Conservation (phyloP, 2,797 vertebrate genomes). For the Oophaga sylvatica region DNA sequence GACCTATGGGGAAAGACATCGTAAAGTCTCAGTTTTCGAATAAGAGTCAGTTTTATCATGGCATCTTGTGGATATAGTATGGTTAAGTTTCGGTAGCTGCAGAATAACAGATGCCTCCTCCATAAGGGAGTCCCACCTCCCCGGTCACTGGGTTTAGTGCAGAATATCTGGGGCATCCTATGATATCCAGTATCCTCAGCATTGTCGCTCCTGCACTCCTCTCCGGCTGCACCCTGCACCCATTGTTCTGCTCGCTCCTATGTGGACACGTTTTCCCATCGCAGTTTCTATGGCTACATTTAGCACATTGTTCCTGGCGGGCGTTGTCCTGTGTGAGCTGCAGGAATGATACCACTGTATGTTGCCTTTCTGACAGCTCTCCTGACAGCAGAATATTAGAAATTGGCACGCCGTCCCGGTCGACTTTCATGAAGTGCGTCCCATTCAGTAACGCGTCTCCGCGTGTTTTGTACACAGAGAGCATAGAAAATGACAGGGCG, state of each 20-base stretch:
- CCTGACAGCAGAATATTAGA: slow-evolving; percentile 44
- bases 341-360: slow-evolving; percentile 43
- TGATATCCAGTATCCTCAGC: too few species aligned
- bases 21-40: too few species aligned
- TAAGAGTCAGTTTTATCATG: too few species aligned
- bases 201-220: too few species aligned
- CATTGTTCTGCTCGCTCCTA: background rate
- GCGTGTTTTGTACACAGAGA: slow-evolving; percentile 50
- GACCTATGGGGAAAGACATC: too few species aligned
- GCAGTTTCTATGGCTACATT: slow-evolving; percentile 63
- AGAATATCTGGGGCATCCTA: too few species aligned
- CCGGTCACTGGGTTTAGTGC: too few species aligned
- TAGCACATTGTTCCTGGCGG: slow-evolving; percentile 11
- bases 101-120: too few species aligned
- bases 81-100: too few species aligned
- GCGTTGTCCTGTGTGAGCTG: slow-evolving; percentile 17
- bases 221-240: background rate
- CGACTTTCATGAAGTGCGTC: slow-evolving; percentile 13
- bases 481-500: slow-evolving; percentile 32
- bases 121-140: too few species aligned
- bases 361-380: slow-evolving; percentile 43
- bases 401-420: slow-evolving; percentile 11
- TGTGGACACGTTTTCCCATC: background rate
- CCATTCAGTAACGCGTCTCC: slow-evolving; percentile 37
- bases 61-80: too few species aligned